Evolutionary conservation across 2,888 invertebrate species (phyloP), one percentile per base, ranked within the genome.

Genomic region (Ornithoptera priamus): DNA sequence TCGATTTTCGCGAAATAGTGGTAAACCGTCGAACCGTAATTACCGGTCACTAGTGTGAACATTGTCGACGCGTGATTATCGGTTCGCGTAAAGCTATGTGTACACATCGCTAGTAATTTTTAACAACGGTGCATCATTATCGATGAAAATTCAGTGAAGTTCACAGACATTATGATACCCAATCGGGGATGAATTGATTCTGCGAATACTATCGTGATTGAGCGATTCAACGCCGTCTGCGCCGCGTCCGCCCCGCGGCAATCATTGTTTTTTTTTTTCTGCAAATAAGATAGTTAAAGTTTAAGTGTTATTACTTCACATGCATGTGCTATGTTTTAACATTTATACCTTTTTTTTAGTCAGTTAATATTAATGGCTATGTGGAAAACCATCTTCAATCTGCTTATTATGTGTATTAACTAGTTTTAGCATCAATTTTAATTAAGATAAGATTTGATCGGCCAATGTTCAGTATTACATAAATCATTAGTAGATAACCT

Each of bases 61-160:
- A 80, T 81, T 80, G 76, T 77, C 76, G 75, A 76, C 76, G 77
- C 73, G 74, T 80, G 84, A 85, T 86, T 83, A 84, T 79, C 78
- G 77, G 77, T 75, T 75, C 72, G 22, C 36, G 36, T 65, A 18
- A 62, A 75, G 74, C 70, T 15, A 15, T 76, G 74, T 76, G 76
- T 75, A 75, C 70, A 72, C 72, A 73, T 73, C 78, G 73, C 77
- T 77, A 85, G 83, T 84, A 81, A 78, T 81, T 81, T 75, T 81
- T 85, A 84, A 75, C 75, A 87, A 85, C 87, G 86, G 85, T 83
- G 84, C 76, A 75, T 84, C 82, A 85, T 83, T 80, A 77, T 73
- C 73, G 75, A 53, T 61, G 36, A 65, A 56, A 61, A 56, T 64
- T 80, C 79, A 79, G 78, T 72, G 78, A 81, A 79, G 78, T 78